A percentile compares a stretch with the other conserved stretches of the same genome.
phyloP scores from a whole-genome alignment of 2,113 vertebrate species.

The Brachypodius melanocephalos region DNA sequence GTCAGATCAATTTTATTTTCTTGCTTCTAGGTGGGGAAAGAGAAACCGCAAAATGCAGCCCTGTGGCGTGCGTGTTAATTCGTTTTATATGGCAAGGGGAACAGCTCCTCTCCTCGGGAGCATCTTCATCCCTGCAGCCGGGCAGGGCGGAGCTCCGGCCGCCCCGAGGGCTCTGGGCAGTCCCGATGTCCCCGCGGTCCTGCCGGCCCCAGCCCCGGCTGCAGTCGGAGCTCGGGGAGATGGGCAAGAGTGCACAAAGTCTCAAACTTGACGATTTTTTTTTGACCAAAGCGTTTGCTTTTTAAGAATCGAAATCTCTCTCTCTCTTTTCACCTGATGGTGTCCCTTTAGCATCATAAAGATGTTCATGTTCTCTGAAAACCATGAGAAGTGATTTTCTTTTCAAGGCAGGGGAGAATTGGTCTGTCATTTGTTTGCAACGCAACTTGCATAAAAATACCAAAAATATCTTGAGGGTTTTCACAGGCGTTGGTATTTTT shows the following conservation, averaged over 20 bases:
- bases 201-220: not conserved
- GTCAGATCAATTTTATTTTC: not conserved
- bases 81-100: not conserved
- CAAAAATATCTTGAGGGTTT: slow-evolving; percentile 67
- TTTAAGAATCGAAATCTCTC: not conserved
- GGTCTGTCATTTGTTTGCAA: slow-evolving; percentile 69
- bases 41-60: not conserved
- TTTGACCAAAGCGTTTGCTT: not conserved
- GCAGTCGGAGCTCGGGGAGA: not conserved
- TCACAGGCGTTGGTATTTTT: slow-evolving; percentile 63
- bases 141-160: not conserved
- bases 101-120: not conserved
- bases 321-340: slow-evolving; percentile 48
- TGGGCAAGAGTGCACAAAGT: not conserved
- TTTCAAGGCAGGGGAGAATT: slow-evolving; percentile 57
- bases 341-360: slow-evolving; percentile 64
- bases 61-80: not conserved
- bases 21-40: not conserved
- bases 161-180: fast-evolving
- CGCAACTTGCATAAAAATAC: slow-evolving; percentile 68
- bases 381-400: slow-evolving; percentile 39
- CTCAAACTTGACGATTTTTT: not conserved
- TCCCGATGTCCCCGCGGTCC: not conserved
- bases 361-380: slow-evolving; percentile 65
- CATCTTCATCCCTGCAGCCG: not conserved